Conservation (phyloP, 2,797 vertebrate genomes). For the Paedocypris micromegethes region DNA sequence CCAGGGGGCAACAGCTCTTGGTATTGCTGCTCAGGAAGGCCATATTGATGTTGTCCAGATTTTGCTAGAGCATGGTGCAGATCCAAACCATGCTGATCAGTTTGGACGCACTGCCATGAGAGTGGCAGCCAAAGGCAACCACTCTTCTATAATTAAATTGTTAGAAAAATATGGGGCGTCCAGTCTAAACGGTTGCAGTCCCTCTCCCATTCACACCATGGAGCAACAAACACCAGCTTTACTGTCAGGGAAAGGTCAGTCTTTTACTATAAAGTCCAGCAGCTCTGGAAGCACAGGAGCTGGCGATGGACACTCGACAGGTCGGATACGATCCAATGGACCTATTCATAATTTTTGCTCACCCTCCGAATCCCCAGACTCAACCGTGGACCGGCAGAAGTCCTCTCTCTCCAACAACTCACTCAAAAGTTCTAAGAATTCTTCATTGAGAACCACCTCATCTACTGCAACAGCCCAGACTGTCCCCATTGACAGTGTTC, state of each 20-base stretch:
- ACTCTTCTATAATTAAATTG: slow-evolving; percentile 87
- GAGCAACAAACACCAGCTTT: slow-evolving; percentile 82
- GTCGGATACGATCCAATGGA: slow-evolving; percentile 81
- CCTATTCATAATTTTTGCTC: slow-evolving; percentile 93
- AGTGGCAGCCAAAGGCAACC: slow-evolving; percentile 96
- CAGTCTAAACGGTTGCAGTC: slow-evolving; percentile 84
- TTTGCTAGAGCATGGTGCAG: slow-evolving; percentile 87
- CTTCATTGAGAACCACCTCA: slow-evolving; percentile 91
- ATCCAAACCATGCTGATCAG: slow-evolving; percentile 95
- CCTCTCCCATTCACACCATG: slow-evolving; percentile 92
- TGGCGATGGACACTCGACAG: slow-evolving; percentile 79
- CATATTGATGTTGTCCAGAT: slow-evolving; percentile 92
- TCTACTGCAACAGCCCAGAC: slow-evolving; percentile 96
- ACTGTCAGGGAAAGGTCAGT: slow-evolving; percentile 83
- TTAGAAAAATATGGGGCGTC: slow-evolving; percentile 92
- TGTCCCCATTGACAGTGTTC: slow-evolving; percentile 94
- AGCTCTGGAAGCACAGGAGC: slow-evolving; percentile 93
- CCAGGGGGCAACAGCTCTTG: slow-evolving; percentile 96
- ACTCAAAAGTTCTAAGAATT: slow-evolving; percentile 97
- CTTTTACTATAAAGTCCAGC: slow-evolving; percentile 89
- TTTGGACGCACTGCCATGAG: slow-evolving; percentile 96
- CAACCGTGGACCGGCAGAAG: slow-evolving; percentile 91
- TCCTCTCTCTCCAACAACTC: slow-evolving; percentile 95
- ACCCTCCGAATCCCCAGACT: slow-evolving; percentile 93
- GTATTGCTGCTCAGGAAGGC: slow-evolving; percentile 96